These are phyloP conservation scores for Eira barbara DNA, from an alignment of 2,113 vertebrate species.

Conservation along the genomic window DNA sequence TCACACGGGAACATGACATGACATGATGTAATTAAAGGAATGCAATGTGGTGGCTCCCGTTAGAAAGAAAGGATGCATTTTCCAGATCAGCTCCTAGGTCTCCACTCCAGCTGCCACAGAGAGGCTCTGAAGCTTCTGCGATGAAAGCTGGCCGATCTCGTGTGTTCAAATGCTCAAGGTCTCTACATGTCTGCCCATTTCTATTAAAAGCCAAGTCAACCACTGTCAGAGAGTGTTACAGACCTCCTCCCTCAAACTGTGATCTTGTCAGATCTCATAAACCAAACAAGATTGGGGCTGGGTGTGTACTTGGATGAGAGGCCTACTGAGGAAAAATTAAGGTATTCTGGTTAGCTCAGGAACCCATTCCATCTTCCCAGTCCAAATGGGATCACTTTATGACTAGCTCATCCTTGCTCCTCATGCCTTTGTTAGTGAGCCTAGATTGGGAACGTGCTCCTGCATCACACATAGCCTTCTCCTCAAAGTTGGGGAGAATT, in stretches of 20 bases:
- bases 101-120: constrained; percentile 68
- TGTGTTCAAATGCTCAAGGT: constrained; percentile 52
- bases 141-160: constrained; percentile 61
- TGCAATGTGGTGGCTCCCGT: constrained; percentile 74
- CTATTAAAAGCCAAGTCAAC: constrained; percentile 76
- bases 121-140: constrained; percentile 23
- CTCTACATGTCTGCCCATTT: constrained; percentile 71
- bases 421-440: neutral
- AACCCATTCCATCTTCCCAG: neutral
- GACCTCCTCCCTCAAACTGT: constrained; percentile 62
- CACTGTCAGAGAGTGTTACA: constrained; percentile 71
- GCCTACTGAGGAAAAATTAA: constrained; percentile 27
- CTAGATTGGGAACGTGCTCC: neutral
- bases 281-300: constrained; percentile 22
- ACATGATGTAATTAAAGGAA: constrained; percentile 85
- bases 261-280: constrained; percentile 77
- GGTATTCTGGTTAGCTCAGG: neutral
- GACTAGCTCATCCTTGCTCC: neutral
- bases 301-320: constrained; percentile 41
- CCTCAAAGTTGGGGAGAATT: constrained; percentile 4
- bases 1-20: constrained; percentile 80
- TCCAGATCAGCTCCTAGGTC: constrained; percentile 76
- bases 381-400: neutral
- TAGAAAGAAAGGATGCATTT: constrained; percentile 71
- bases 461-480: neutral